These are phyloP conservation scores for Leptopilina drosophilae DNA, from an alignment of 2,888 invertebrate genomes.

Conservation along the genomic window DNA sequence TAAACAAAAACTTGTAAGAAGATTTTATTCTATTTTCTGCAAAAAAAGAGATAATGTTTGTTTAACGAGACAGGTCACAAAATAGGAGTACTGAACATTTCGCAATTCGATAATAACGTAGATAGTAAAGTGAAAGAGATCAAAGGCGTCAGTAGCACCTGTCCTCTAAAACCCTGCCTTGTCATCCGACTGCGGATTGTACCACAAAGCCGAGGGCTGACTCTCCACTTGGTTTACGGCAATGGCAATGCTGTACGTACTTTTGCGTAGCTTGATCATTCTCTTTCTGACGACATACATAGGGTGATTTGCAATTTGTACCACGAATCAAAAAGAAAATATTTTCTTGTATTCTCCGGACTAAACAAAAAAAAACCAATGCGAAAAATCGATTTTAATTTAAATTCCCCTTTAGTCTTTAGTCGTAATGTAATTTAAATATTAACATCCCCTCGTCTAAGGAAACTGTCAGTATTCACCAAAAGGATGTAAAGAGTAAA, in stretches of 20 bases:
- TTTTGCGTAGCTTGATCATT: slow-evolving; percentile 51
- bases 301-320: slow-evolving; percentile 36
- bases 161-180: slow-evolving; percentile 74
- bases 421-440: too few relatives aligned
- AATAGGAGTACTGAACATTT: slow-evolving; percentile 60
- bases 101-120: slow-evolving; percentile 69
- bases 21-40: slow-evolving; percentile 6
- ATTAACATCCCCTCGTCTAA: too few relatives aligned
- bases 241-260: slow-evolving; percentile 39
- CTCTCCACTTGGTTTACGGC: slow-evolving; percentile 43
- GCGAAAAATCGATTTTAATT: neutral
- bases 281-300: slow-evolving; percentile 49
- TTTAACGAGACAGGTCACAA: slow-evolving; percentile 19
- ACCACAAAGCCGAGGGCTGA: slow-evolving; percentile 66
- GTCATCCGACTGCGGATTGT: slow-evolving; percentile 73
- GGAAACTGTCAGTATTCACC: too few relatives aligned
- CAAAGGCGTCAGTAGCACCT: slow-evolving; percentile 78
- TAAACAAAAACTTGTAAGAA: neutral
- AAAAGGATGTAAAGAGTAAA: too few relatives aligned
- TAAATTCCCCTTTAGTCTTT: neutral
- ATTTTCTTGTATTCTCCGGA: neutral
- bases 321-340: slow-evolving; percentile 27
- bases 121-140: slow-evolving; percentile 73
- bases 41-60: neutral
- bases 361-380: neutral